Evolutionary conservation across 1,140 invertebrate species (phyloP), one percentile per base, ranked within the genome.

Genomic region (Heliothis virescens): DNA sequence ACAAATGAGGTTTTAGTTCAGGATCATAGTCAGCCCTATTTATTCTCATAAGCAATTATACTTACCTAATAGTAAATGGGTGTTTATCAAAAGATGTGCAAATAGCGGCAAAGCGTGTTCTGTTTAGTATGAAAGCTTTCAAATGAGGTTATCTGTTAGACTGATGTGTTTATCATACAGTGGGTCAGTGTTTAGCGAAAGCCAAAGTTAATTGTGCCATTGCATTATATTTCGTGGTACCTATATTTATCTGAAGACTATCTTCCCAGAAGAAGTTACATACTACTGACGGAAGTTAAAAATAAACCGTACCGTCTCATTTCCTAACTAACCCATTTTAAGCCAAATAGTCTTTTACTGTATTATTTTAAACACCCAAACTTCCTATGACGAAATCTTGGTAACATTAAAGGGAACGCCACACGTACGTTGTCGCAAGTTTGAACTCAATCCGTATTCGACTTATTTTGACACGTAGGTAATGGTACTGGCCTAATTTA

Each of bases 291-390:
- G 34, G 34, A 41, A 41, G 4, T 41, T 41, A 41, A 41, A 41
- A 41, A 41, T 41, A 41, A 41, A 41, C 34, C 34, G 34, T 0
- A 34, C 34, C 55, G 41, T 52, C 69, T 72, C n/a, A 16, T 72
- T 72, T 55, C 69, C 47, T 13, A 29, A 57, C 21, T 72, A 55
- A 57, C 69, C 50, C 15, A 52, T 34, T 50, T 41, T 59, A 52
- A 52, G n/a, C 34, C 29, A 62, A 62, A 75, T 52, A 62, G 73
- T 75, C 59, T 29, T 26, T 57, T 57, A 41, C 2, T 63, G 16
- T 76, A 76, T 53, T 76, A 34, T 76, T 76, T 16, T 21, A 65
- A 48, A 41, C n/a, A 59, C 15, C 60, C 60, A 76, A 65, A 76
- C 74, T 50, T 76, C 74, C 74, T 65, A 52, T 65, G 60, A 65